Evolutionary conservation across 2,888 invertebrate species (phyloP), one percentile per base, ranked within the genome.

Genomic region (Epinotia nisella): DNA sequence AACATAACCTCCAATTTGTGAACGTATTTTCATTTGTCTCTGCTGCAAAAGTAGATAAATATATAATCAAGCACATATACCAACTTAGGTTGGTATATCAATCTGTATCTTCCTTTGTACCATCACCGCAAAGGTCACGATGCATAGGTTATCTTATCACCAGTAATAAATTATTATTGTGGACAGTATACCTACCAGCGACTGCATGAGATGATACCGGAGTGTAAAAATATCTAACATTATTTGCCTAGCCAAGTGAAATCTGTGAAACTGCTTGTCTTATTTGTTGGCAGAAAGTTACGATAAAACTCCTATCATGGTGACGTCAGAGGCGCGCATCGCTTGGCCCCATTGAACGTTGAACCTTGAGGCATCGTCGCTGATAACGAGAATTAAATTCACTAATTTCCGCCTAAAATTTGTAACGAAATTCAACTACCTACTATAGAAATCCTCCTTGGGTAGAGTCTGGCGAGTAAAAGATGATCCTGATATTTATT

Each of bases 291-390:
- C 65, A 71, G 74, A 73, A 71, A 79, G 83, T 82, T 80, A 78
- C 84, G 88, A 87, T 88, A 88, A 87, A 84, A 79, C 83, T 85
- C 79, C 83, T 88, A 90, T 89, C 87, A 84, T 82, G 81, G 83
- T 92, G 91, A 92, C 91, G 91, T 92, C 90, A 90, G 76, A 76
- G 78, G 75, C 61, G 70, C 60, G 75, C 74, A 77, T 71, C 76
- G 76, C 75, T 76, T 78, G 76, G 75, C 78, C 76, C 76, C 79
- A 76, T 78, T 85, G 84, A 84, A 75, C 79, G 76, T 78, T 85
- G 84, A 84, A 75, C 83, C 83, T 86, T 83, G 86, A 85, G 88
- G 87, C 90, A 89, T 87, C 87, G 87, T 83, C 84, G 82, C 85
- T 86, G 91, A 91, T 91, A 76, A 78, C 51, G 62, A 67, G 62